Conservation (phyloP, 1,140 invertebrate species). For the Nymphalis io region DNA sequence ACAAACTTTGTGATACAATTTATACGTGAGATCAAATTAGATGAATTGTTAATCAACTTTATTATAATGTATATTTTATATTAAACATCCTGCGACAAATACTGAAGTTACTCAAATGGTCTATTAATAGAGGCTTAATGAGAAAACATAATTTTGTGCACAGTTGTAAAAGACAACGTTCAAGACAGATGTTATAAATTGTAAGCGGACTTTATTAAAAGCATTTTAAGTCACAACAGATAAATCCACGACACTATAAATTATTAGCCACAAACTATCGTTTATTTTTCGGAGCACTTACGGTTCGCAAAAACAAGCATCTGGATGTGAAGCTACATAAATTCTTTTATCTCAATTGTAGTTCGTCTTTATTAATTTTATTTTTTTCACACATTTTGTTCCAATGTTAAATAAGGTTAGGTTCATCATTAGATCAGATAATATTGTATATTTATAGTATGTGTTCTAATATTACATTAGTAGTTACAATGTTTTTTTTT, state of each 20-base stretch:
- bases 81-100: neutral
- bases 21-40: no score
- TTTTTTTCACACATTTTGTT: conserved; percentile 17
- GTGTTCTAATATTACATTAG: no score
- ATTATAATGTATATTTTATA: neutral
- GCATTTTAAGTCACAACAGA: conserved; percentile 48
- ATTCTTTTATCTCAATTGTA: conserved; percentile 21
- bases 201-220: conserved; percentile 43
- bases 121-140: conserved; percentile 27
- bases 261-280: conserved; percentile 39
- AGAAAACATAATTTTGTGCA: conserved; percentile 30
- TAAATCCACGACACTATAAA: conserved; percentile 46
- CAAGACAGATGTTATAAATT: conserved; percentile 38
- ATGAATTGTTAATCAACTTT: no score
- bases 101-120: conserved; percentile 11
- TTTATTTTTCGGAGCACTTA: conserved; percentile 34
- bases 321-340: conserved; percentile 16
- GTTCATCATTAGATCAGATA: neutral
- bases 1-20: no score
- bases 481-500: no score
- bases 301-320: conserved; percentile 29
- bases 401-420: neutral
- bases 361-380: conserved; percentile 5
- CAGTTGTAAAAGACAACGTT: conserved; percentile 34
- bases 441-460: neutral